Percentiles rank a stretch among this genome's conserved stretches.
Evolutionary conservation across 2,113 vertebrate genomes (phyloP).

Genomic region (Austrofundulus limnaeus): DNA sequence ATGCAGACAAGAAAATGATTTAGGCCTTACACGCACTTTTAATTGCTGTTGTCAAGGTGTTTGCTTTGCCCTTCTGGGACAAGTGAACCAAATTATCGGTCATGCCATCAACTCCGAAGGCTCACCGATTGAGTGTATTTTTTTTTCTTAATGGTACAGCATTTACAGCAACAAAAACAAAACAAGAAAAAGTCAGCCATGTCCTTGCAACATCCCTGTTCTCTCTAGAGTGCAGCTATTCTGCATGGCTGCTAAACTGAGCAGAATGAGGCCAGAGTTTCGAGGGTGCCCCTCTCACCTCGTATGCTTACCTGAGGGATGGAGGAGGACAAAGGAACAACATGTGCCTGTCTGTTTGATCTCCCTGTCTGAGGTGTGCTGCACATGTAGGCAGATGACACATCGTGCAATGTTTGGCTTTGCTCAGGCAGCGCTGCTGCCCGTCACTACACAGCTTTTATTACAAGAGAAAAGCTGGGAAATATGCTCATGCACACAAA

Average conservation of each 20-base stretch:
- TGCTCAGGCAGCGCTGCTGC: constrained; percentile 27
- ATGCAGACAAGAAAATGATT: constrained; percentile 59
- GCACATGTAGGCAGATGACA: constrained; percentile 57
- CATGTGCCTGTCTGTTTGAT: constrained; percentile 58
- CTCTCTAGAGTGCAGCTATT: constrained; percentile 9
- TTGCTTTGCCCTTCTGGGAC: constrained; percentile 66
- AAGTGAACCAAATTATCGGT: constrained; percentile 57
- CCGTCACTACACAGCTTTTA: constrained; percentile 26
- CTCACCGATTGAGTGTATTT: constrained; percentile 47
- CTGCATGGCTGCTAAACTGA: constrained; percentile 47
- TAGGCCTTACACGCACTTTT: constrained; percentile 62
- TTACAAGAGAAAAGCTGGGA: constrained; percentile 29
- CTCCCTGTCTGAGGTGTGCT: constrained; percentile 30
- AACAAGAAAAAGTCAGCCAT: constrained; percentile 48
- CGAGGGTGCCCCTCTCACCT: constrained; percentile 49
- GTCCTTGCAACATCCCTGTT: constrained; percentile 29
- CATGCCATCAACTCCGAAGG: constrained; percentile 40
- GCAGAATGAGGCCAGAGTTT: constrained; percentile 59
- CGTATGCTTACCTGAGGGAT: constrained; percentile 49
- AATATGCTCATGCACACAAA: constrained; percentile 31
- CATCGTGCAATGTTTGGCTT: constrained; percentile 43
- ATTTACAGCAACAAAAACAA: constrained; percentile 60
- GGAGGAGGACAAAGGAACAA: constrained; percentile 57
- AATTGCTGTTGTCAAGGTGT: constrained; percentile 74
- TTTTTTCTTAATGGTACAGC: constrained; percentile 42